phyloP scores from a whole-genome alignment of 2,888 invertebrate genomes.

The Rhagophthalmus giganteus region DNA sequence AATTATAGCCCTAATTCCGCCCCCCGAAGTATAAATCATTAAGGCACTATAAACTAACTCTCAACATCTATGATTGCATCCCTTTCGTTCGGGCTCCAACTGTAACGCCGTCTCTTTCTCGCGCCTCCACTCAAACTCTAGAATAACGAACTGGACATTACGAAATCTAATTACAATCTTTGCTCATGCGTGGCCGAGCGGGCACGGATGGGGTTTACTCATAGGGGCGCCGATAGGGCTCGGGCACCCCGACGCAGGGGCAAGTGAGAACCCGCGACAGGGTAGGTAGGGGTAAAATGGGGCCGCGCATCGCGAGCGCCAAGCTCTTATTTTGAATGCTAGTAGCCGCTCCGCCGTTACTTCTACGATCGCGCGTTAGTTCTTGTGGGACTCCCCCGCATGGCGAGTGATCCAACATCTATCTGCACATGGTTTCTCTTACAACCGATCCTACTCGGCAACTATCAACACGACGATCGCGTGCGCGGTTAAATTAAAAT shows the following conservation, averaged over 20 bases:
- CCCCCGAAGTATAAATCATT: conserved; percentile 29
- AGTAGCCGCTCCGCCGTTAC: conserved; percentile 35
- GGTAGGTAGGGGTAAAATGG: conserved; percentile 52
- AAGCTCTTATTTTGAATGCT: conserved; percentile 37
- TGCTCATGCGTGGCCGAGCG: conserved; percentile 56
- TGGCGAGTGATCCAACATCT: conserved; percentile 17
- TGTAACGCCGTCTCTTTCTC: conserved; percentile 25
- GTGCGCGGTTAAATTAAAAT: conserved; percentile 22
- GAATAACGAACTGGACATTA: conserved; percentile 58
- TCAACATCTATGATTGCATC: conserved; percentile 23
- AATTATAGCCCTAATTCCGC: conserved; percentile 29
- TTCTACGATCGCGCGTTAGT: conserved; percentile 32
- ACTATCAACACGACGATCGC: conserved; percentile 21
- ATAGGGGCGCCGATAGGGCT: conserved; percentile 44
- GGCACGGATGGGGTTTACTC: conserved; percentile 49
- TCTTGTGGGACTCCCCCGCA: conserved; percentile 33
- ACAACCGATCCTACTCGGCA: conserved; percentile 24
- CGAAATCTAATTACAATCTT: conserved; percentile 60
- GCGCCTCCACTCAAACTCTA: conserved; percentile 29
- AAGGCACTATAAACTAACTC: conserved; percentile 30
- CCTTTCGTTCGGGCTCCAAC: conserved; percentile 11
- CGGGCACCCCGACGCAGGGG: conserved; percentile 43
- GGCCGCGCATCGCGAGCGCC: conserved; percentile 31
- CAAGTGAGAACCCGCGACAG: conserved; percentile 44
- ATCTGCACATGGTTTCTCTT: conserved; percentile 23